Conservation (phyloP, 1,140 invertebrate species). For the Temnothorax longispinosus region DNA sequence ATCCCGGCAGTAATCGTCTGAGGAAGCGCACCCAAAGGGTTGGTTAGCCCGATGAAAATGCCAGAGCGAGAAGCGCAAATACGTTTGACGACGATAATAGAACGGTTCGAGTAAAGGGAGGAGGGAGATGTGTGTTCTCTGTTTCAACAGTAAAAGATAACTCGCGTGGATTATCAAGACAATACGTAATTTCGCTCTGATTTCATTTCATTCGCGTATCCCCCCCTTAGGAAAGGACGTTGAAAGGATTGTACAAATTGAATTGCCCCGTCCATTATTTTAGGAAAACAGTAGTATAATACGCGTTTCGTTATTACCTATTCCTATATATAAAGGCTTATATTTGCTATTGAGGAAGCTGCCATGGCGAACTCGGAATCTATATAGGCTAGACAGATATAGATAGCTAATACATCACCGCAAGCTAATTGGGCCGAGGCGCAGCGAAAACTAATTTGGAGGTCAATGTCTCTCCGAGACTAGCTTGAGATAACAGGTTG, state of each 20-base stretch:
- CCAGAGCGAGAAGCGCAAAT: slow-evolving; percentile 54
- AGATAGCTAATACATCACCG: neutral
- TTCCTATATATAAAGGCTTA: neutral
- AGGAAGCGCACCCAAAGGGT: slow-evolving; percentile 61
- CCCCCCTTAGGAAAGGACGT: neutral
- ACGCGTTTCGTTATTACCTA: neutral
- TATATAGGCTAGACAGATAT: neutral
- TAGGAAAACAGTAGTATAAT: neutral
- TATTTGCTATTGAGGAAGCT: neutral
- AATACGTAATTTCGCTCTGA: slow-evolving; percentile 10
- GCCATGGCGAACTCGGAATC: neutral
- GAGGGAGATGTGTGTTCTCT: neutral
- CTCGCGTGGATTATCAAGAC: slow-evolving; percentile 18
- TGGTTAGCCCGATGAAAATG: slow-evolving; percentile 67
- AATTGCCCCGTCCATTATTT: neutral
- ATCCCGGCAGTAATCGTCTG: slow-evolving; percentile 69
- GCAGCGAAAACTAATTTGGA: slow-evolving; percentile 30
- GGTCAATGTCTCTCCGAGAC: slow-evolving; percentile 37
- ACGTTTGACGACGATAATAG: slow-evolving; percentile 20
- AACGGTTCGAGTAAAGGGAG: neutral
- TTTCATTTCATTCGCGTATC: neutral
- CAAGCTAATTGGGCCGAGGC: slow-evolving; percentile 6
- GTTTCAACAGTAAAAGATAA: slow-evolving; percentile 8
- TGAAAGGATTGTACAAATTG: neutral
- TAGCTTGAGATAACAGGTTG: slow-evolving; percentile 32